Conservation (phyloP, 2,113 vertebrate genomes). For the Heterotis niloticus region DNA sequence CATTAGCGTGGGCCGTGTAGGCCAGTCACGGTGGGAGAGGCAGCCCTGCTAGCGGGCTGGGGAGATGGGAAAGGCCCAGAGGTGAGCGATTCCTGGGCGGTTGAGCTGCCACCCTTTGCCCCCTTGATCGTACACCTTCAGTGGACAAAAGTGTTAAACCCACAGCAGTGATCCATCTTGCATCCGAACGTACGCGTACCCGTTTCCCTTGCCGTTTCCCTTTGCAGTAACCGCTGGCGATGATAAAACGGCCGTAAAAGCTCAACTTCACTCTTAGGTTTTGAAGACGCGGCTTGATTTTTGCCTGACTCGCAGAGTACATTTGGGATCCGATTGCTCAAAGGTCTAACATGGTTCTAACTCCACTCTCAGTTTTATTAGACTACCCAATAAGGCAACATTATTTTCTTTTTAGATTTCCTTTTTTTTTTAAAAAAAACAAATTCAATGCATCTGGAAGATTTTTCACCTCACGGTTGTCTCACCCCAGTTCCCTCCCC, state of each 20-base stretch:
- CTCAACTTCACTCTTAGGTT: not conserved
- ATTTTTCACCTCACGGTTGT: too few species aligned
- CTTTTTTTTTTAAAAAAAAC: too few species aligned
- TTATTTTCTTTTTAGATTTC: not conserved
- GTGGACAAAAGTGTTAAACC: constrained; percentile 11
- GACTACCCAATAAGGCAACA: not conserved
- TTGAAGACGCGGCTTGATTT: too few species aligned
- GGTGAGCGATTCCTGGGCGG: not conserved
- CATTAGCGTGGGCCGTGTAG: not conserved
- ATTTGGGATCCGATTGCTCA: not conserved
- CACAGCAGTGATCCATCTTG: not conserved
- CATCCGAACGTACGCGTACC: not conserved
- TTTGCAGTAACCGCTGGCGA: not conserved
- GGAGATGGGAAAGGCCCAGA: not conserved
- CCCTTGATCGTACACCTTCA: not conserved
- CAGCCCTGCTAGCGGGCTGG: constrained; percentile 21
- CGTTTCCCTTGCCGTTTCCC: not conserved
- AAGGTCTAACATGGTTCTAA: not conserved
- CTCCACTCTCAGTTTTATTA: too few species aligned
- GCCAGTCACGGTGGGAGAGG: constrained; percentile 19
- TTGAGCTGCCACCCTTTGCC: not conserved
- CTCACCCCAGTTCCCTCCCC: too few species aligned
- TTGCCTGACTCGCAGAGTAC: not conserved
- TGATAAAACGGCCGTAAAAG: not conserved
- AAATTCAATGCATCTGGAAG: too few species aligned